Conservation (phyloP, 2,113 vertebrate species). For the Sebastes fasciatus region DNA sequence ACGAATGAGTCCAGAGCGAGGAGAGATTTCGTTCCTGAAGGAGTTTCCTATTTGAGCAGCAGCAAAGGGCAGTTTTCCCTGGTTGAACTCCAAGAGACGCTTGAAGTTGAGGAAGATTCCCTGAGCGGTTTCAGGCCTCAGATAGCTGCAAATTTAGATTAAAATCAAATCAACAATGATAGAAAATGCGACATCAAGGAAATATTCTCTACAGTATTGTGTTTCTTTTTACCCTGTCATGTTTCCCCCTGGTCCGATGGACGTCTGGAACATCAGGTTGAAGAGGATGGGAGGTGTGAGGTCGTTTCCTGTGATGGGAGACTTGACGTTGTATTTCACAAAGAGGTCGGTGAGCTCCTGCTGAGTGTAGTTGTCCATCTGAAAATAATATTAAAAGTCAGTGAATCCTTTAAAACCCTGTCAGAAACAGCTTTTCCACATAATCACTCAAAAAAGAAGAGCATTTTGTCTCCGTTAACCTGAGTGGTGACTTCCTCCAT, state of each 20-base stretch:
- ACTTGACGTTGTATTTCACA: constrained; percentile 96
- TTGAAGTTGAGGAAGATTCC: constrained; percentile 99
- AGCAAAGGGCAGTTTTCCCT: constrained; percentile 97
- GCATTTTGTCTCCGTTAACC: constrained; percentile 56
- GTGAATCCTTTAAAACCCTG: background rate
- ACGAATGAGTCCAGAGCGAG: constrained; percentile 96
- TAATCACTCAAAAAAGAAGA: background rate
- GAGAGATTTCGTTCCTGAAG: constrained; percentile 98
- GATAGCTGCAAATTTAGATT: constrained; percentile 85
- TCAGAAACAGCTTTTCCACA: background rate
- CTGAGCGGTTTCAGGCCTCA: constrained; percentile 99
- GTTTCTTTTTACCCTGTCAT: constrained; percentile 89
- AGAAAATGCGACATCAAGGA: background rate
- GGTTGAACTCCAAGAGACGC: constrained; percentile 97
- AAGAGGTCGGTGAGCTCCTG: constrained; percentile 94
- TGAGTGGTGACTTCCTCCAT: constrained; percentile 95
- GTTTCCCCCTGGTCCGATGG: constrained; percentile 96
- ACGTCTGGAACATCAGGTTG: constrained; percentile 99
- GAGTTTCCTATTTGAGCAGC: constrained; percentile 99
- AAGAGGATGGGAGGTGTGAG: constrained; percentile 93
- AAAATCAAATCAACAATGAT: background rate
- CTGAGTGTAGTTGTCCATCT: constrained; percentile 97
- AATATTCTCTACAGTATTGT: background rate
- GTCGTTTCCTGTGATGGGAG: constrained; percentile 95
- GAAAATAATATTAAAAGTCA: background rate